These are phyloP conservation scores for Coracias cyanogaster DNA, from an alignment of 2,797 vertebrate genomes.

Conservation along the genomic window DNA sequence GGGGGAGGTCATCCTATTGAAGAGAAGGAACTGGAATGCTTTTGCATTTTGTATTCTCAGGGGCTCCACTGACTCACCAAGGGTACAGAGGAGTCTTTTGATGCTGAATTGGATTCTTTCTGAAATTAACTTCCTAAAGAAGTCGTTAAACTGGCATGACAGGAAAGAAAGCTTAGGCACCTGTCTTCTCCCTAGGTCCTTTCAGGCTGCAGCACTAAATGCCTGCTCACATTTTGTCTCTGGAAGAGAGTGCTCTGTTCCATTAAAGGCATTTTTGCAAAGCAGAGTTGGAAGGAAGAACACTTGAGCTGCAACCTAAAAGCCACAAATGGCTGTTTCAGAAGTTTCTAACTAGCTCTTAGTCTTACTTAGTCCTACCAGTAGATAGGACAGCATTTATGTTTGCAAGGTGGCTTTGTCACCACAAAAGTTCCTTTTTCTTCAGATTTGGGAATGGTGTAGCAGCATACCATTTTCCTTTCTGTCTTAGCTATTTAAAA, in stretches of 20 bases:
- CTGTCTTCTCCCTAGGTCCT: background rate
- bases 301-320: slow-evolving; percentile 12
- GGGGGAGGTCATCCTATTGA: background rate
- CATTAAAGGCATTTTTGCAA: slow-evolving; percentile 51
- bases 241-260: background rate
- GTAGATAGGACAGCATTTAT: background rate
- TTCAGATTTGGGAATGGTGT: background rate
- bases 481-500: background rate
- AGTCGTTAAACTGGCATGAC: background rate
- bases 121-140: background rate
- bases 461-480: background rate
- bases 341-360: background rate
- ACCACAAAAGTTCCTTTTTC: background rate
- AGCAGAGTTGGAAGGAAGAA: slow-evolving; percentile 5
- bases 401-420: background rate
- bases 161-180: background rate
- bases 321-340: background rate
- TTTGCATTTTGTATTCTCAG: background rate
- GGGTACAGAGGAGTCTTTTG: rapidly evolving
- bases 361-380: background rate
- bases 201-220: background rate
- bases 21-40: background rate
- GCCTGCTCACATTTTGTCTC: background rate
- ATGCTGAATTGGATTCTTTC: background rate
- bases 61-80: background rate